Conservation (phyloP, 2,113 vertebrate genomes). For the Notechis scutatus region DNA sequence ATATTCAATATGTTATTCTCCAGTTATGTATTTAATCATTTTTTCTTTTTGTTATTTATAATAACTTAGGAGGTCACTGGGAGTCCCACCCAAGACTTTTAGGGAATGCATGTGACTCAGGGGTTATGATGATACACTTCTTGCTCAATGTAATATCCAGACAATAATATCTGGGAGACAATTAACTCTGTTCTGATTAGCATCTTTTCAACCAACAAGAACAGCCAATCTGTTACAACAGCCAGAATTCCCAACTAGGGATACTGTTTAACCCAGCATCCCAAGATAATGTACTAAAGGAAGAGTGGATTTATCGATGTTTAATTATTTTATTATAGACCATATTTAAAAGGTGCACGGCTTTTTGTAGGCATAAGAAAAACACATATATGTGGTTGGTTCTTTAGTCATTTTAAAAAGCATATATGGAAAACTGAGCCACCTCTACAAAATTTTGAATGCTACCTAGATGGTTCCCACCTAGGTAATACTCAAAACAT, state of each 20-base stretch:
- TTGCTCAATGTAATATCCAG: not conserved
- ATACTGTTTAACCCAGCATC: not conserved
- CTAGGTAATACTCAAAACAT: not conserved
- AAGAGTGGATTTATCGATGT: not conserved
- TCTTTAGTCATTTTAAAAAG: not conserved
- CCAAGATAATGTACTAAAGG: not conserved
- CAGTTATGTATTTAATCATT: not conserved
- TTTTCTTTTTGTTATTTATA: not conserved
- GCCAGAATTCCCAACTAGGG: not conserved
- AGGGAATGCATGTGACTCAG: not conserved
- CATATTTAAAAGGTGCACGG: not conserved
- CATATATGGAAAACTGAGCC: not conserved
- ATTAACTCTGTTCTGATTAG: not conserved
- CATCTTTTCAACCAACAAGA: not conserved
- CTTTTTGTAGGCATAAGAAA: not conserved
- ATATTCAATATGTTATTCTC: not conserved
- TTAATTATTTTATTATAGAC: not conserved
- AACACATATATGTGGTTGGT: not conserved
- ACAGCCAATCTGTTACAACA: not conserved
- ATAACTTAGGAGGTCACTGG: not conserved
- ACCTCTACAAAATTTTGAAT: not conserved
- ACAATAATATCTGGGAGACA: not conserved
- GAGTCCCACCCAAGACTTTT: not conserved
- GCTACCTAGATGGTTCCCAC: not conserved
- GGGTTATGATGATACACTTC: not conserved